phyloP scores from a whole-genome alignment of 1,140 invertebrate genomes.

The Drosophila subobscura region DNA sequence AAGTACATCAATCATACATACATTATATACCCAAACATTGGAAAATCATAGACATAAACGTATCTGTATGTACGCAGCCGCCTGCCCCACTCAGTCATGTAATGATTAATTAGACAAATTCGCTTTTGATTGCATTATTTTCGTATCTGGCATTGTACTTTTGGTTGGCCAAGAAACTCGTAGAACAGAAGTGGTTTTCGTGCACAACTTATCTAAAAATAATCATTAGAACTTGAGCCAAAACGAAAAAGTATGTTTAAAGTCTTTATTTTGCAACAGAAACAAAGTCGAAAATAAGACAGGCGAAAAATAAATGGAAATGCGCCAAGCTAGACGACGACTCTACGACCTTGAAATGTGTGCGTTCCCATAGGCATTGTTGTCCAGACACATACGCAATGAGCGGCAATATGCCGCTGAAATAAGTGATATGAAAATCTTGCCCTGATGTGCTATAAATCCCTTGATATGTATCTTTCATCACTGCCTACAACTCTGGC shows the following conservation, averaged over 20 bases:
- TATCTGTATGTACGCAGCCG: too few relatives aligned
- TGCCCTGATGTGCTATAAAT: conserved; percentile 20
- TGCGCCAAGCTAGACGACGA: conserved; percentile 41
- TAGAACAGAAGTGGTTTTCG: conserved; percentile 24
- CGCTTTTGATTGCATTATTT: conserved; percentile 42
- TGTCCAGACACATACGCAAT: conserved; percentile 13
- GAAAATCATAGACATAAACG: neutral
- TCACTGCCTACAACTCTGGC: conserved; percentile 21
- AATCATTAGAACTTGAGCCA: conserved; percentile 73
- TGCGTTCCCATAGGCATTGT: conserved; percentile 23
- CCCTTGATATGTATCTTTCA: conserved; percentile 53
- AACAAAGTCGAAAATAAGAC: conserved; percentile 15
- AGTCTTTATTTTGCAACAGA: conserved; percentile 31
- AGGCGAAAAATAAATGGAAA: conserved; percentile 45
- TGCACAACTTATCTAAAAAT: conserved; percentile 72
- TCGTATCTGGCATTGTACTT: conserved; percentile 24
- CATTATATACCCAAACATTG: conserved; percentile 1
- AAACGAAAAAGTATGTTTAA: conserved; percentile 51
- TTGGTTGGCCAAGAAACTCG: conserved; percentile 17
- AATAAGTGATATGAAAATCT: conserved; percentile 30
- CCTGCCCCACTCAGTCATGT: conserved; percentile 32
- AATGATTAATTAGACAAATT: conserved; percentile 60
- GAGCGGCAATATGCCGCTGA: neutral
- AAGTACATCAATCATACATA: conserved; percentile 30
- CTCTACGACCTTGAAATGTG: conserved; percentile 61